Percentiles rank a stretch among this genome's conserved stretches.
Evolutionary conservation across 1,140 invertebrate species (phyloP).

Genomic region (Drosophila eugracilis): DNA sequence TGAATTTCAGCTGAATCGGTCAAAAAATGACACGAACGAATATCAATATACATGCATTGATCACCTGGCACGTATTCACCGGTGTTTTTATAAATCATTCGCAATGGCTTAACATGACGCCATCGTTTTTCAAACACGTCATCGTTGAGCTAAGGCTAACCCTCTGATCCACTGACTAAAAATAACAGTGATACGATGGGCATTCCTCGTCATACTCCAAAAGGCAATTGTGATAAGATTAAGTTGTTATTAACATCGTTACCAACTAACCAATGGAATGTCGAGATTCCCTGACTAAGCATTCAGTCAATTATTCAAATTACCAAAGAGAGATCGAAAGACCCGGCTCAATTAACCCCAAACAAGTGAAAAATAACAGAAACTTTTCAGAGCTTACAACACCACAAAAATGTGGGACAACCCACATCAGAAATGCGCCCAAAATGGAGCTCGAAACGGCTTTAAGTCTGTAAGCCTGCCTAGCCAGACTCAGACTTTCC

Average conservation of each 20-base stretch:
- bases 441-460: constrained; percentile 31
- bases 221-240: constrained; percentile 70
- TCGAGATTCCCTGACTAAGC: constrained; percentile 15
- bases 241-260: constrained; percentile 35
- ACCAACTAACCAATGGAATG: constrained; percentile 8
- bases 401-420: constrained; percentile 49
- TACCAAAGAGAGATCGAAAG: constrained; percentile 44
- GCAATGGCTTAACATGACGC: constrained; percentile 52
- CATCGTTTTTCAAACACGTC: constrained; percentile 58
- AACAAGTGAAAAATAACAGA: constrained; percentile 69
- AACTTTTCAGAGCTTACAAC: constrained; percentile 15
- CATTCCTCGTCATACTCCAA: constrained; percentile 15
- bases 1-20: constrained; percentile 55
- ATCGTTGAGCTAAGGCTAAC: constrained; percentile 45
- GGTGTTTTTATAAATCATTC: constrained; percentile 38
- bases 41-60: constrained; percentile 27
- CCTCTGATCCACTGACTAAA: constrained; percentile 34
- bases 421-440: constrained; percentile 41
- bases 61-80: constrained; percentile 66
- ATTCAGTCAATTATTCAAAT: constrained; percentile 67
- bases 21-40: constrained; percentile 31
- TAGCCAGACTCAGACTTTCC: constrained; percentile 54
- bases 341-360: constrained; percentile 74
- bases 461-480: constrained; percentile 15
- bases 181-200: constrained; percentile 73